A percentile compares a stretch with the other conserved stretches of the same genome.
Conservation (phyloP, 2,797 vertebrate genomes). For the Phrynocephalus guinanensis region DNA sequence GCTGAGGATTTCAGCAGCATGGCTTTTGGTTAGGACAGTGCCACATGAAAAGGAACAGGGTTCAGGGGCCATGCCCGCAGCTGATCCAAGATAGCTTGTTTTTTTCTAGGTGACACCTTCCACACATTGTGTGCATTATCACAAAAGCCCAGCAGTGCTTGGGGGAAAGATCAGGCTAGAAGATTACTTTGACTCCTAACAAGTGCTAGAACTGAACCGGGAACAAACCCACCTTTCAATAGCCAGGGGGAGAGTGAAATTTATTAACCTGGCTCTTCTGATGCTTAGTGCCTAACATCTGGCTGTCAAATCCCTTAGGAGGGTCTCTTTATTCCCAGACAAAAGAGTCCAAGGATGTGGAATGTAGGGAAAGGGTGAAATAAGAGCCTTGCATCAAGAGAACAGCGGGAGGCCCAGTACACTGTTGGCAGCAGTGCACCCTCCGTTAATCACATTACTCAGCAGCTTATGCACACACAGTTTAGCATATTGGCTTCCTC, state of each 20-base stretch:
- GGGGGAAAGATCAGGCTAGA: not conserved
- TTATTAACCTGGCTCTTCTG: constrained; percentile 19
- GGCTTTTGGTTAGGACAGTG: not conserved
- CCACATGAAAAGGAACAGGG: not conserved
- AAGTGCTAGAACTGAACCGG: not conserved
- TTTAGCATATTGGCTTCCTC: constrained; percentile 32
- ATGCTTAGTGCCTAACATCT: constrained; percentile 47
- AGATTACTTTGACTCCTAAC: not conserved
- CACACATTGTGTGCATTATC: not conserved
- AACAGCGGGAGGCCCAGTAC: constrained; percentile 19
- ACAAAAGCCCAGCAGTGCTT: not conserved
- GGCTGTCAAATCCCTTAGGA: constrained; percentile 47
- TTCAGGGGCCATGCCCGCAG: not conserved
- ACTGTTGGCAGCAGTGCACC: constrained; percentile 14
- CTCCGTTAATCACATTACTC: constrained; percentile 36
- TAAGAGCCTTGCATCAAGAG: constrained; percentile 45
- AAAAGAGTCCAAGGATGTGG: constrained; percentile 56
- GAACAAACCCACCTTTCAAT: not conserved
- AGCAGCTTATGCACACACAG: constrained; percentile 27
- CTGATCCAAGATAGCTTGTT: not conserved
- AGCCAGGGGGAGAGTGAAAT: constrained; percentile 16
- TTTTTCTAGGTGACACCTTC: not conserved
- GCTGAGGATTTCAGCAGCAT: not conserved
- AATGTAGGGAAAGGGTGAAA: constrained; percentile 42
- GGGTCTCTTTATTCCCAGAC: constrained; percentile 57